Evolutionary conservation across 2,797 vertebrate species (phyloP), one percentile per base, ranked within the genome.

Genomic region (Ispidina picta): DNA sequence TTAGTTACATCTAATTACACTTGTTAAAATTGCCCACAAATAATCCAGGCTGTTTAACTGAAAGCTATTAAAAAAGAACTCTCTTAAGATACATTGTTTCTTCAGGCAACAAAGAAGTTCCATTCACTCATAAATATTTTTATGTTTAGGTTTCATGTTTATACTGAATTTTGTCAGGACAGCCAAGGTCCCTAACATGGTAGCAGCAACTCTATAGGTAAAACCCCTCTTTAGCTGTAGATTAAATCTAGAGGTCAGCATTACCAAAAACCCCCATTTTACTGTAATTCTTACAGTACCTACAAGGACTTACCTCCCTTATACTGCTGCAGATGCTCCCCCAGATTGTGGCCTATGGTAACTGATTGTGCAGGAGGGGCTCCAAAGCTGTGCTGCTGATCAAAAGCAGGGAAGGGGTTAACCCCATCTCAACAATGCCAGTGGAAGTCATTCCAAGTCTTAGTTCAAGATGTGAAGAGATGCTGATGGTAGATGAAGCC

Each of bases 1-100:
- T 86, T 74, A 58, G 16, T 46, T 84, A 78, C 10, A 51, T 73
- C 58, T 86, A 79, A 90, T 81, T 68, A 69, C 63, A 68, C 31
- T 59, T 89, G 73, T 83, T 79, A 83, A 89, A 89, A 75, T 58
- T 56, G 31, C 26, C 52, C 80, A 79, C 49, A 92, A 74, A 86
- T 89, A 88, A 86, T 56, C 41, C 41, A 71, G 17, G n/a, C 64
- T 64, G 17, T 78, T 87, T 81, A 86, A 81, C 12, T 29, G 63
- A 69, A 91, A 86, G n/a, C 52, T 41, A 29, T 73, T 79, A 55
- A 87, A 55, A 80, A 8, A 55, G 77, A 8, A 10, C 2, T 0
- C 0, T 5, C 29, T 78, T 86, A 83, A 90, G 92, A 86, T 46
- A 29, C 28, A 43, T 56, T 19, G 1, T 69, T 80, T 52, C 72